Evolutionary conservation across 2,888 invertebrate species (phyloP).

Genomic region (Chrysolina oricalcia): DNA sequence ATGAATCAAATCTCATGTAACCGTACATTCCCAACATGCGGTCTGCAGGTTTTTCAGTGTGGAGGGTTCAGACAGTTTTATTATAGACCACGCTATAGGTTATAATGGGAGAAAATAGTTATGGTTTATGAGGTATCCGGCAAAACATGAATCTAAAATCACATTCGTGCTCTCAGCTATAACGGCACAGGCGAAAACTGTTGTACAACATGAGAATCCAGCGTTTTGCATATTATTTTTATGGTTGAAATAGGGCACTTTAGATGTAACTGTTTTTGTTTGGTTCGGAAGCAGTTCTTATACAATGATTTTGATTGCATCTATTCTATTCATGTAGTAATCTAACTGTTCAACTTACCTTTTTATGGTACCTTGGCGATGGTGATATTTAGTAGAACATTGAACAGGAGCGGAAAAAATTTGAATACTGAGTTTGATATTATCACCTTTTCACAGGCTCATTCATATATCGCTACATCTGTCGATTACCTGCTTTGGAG

Average conservation of each 20-base stretch:
- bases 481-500: no score
- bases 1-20: not conserved
- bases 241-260: conserved; percentile 37
- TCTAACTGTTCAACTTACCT: not conserved
- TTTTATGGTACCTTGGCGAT: not conserved
- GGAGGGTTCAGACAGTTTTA: conserved; percentile 2
- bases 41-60: conserved; percentile 13
- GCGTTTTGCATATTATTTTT: conserved; percentile 42
- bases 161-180: not conserved
- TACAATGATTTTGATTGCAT: not conserved
- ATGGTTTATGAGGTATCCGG: conserved; percentile 29
- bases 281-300: not conserved
- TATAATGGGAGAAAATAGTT: conserved; percentile 37
- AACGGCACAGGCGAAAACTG: conserved; percentile 24
- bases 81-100: conserved; percentile 14
- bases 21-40: conserved; percentile 12
- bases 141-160: conserved; percentile 20
- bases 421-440: no score
- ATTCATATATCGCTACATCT: no score
- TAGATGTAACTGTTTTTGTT: conserved; percentile 38
- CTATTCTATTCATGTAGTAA: not conserved
- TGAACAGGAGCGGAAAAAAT: not conserved
- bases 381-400: not conserved
- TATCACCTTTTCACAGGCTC: no score
- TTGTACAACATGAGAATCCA: conserved; percentile 27